Conservation (phyloP, 2,888 invertebrate species). For the Blastobasis lacticolella region DNA sequence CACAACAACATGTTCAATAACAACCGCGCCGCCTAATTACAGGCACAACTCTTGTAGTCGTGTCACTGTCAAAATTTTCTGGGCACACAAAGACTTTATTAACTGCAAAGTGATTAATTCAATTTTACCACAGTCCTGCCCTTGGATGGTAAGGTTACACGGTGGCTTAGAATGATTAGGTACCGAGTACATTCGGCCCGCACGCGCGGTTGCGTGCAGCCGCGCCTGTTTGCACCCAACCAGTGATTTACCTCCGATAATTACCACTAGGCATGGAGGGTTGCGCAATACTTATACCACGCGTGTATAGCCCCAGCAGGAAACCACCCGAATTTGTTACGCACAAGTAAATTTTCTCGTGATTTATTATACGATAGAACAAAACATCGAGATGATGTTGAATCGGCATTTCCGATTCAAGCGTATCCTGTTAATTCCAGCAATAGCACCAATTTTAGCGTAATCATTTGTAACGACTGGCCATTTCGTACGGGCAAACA, state of each 20-base stretch:
- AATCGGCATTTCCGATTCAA: neutral
- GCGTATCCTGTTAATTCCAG: neutral
- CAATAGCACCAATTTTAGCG: conserved; percentile 52
- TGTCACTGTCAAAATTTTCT: too few relatives aligned
- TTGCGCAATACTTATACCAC: conserved; percentile 37
- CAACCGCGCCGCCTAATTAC: too few relatives aligned
- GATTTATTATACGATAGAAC: too few relatives aligned
- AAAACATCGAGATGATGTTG: neutral
- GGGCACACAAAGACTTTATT: too few relatives aligned
- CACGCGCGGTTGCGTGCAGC: conserved; percentile 46
- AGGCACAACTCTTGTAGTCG: too few relatives aligned
- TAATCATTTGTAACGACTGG: conserved; percentile 44
- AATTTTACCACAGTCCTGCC: conserved; percentile 23
- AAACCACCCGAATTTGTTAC: too few relatives aligned
- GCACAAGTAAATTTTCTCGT: too few relatives aligned
- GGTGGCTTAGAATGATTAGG: conserved; percentile 45
- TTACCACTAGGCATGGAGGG: conserved; percentile 43
- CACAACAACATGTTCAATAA: too few relatives aligned
- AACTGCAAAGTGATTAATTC: conserved; percentile 14
- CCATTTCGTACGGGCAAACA: conserved; percentile 37
- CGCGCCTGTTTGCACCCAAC: conserved; percentile 24
- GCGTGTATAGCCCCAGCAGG: too few relatives aligned
- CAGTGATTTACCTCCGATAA: conserved; percentile 42
- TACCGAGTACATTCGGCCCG: conserved; percentile 31
- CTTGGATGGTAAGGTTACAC: conserved; percentile 46